Conservation (phyloP, 2,113 vertebrate genomes). For the Phrynocephalus versicolor region DNA sequence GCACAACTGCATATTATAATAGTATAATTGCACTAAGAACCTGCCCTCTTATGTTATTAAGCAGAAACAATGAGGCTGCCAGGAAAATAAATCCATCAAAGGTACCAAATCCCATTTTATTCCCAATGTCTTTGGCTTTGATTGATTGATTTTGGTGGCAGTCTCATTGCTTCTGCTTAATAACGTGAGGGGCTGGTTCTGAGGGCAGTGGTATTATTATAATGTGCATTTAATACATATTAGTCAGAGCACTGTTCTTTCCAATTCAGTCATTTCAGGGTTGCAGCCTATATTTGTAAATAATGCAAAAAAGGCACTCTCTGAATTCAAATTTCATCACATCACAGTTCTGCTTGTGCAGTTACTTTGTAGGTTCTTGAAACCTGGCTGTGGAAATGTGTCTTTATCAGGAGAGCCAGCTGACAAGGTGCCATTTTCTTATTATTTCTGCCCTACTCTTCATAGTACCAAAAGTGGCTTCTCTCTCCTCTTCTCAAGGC, state of each 20-base stretch:
- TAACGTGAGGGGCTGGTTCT: neutral
- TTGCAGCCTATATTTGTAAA: conserved; percentile 1
- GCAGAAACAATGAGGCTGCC: no score
- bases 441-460: conserved; percentile 17
- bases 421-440: conserved; percentile 33
- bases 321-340: conserved; percentile 27
- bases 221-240: neutral
- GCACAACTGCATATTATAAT: no score
- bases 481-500: neutral
- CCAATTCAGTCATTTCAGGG: neutral
- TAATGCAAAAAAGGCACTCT: conserved; percentile 29
- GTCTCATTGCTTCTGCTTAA: neutral
- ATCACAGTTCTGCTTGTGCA: conserved; percentile 22
- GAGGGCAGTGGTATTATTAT: neutral
- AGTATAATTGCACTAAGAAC: no score
- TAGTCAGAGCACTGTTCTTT: neutral
- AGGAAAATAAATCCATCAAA: no score
- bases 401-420: conserved; percentile 26
- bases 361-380: conserved; percentile 17
- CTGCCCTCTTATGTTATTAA: no score
- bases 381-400: conserved; percentile 3
- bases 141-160: no score
- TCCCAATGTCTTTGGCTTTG: no score
- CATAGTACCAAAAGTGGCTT: neutral
- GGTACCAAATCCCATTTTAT: no score